Conservation (phyloP, 2,888 invertebrate genomes). For the Adineta ricciae region DNA sequence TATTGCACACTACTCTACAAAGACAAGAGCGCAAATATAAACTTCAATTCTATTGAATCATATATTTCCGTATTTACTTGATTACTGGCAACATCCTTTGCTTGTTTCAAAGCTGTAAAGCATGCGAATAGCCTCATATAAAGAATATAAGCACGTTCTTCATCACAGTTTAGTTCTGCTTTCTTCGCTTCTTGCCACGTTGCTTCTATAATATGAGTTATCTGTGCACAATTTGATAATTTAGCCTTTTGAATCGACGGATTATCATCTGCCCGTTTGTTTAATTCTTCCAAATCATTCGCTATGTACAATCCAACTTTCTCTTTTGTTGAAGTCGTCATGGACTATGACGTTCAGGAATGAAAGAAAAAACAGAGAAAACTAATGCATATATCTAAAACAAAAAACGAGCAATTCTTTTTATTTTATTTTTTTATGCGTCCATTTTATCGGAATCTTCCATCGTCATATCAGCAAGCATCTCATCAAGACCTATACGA, state of each 20-base stretch:
- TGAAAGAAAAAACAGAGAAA: background rate
- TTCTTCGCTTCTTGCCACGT: background rate
- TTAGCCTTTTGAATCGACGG: background rate
- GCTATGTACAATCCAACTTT: background rate
- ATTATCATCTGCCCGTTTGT: background rate
- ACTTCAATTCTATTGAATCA: too few relatives aligned
- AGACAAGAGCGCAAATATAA: background rate
- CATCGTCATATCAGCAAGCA: constrained; percentile 27
- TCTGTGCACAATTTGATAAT: background rate
- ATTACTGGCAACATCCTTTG: background rate
- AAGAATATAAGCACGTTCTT: constrained; percentile 30
- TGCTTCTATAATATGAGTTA: background rate
- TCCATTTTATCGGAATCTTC: background rate
- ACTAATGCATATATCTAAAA: background rate
- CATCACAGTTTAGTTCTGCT: constrained; percentile 1
- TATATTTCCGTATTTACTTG: background rate
- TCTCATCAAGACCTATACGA: constrained; percentile 30
- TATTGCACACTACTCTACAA: background rate
- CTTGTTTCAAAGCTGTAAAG: background rate
- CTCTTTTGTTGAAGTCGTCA: background rate
- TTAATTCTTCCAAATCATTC: background rate
- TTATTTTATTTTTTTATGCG: background rate
- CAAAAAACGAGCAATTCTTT: background rate
- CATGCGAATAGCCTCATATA: constrained; percentile 27
- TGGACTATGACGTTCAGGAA: background rate